phyloP scores from a whole-genome alignment of 2,888 invertebrate species.

The Strigamia crassipes region DNA sequence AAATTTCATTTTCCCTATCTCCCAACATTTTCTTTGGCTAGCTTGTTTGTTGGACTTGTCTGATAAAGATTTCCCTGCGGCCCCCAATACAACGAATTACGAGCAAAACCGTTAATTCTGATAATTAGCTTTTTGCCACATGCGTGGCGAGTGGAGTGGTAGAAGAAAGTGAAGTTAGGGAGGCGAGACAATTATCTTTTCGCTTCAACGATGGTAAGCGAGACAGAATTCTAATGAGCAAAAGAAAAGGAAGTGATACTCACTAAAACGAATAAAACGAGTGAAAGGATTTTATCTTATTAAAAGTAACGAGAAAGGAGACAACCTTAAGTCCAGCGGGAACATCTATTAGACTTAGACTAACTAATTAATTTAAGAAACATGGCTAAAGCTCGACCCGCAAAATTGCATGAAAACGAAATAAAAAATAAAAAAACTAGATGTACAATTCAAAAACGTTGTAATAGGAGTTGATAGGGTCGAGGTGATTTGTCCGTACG shows the following conservation, averaged over 20 bases:
- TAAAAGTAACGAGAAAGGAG: slow-evolving; percentile 39
- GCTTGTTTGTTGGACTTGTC: slow-evolving; percentile 2
- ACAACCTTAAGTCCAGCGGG: slow-evolving; percentile 28
- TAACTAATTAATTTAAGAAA: slow-evolving; percentile 31
- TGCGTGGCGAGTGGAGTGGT: slow-evolving; percentile 37
- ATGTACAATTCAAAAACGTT: background rate
- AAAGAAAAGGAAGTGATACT: slow-evolving; percentile 6
- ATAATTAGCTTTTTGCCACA: slow-evolving; percentile 38
- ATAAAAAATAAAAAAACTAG: background rate
- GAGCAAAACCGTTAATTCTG: slow-evolving; percentile 35
- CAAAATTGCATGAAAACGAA: background rate
- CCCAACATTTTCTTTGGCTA: slow-evolving; percentile 1
- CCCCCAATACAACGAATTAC: slow-evolving; percentile 24
- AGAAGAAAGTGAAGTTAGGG: slow-evolving; percentile 18
- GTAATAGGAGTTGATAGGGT: slow-evolving; percentile 23
- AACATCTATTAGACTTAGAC: slow-evolving; percentile 36
- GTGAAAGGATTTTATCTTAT: slow-evolving; percentile 36
- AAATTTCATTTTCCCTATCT: background rate
- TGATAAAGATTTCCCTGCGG: slow-evolving; percentile 28
- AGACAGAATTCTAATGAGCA: slow-evolving; percentile 42
- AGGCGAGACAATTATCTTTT: slow-evolving; percentile 40
- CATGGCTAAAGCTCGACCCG: background rate
- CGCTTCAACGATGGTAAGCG: slow-evolving; percentile 38
- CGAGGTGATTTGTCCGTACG: slow-evolving; percentile 39
- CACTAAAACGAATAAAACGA: slow-evolving; percentile 7